Conservation (phyloP, 1,140 invertebrate species). For the Caenorhabditis remanei region DNA sequence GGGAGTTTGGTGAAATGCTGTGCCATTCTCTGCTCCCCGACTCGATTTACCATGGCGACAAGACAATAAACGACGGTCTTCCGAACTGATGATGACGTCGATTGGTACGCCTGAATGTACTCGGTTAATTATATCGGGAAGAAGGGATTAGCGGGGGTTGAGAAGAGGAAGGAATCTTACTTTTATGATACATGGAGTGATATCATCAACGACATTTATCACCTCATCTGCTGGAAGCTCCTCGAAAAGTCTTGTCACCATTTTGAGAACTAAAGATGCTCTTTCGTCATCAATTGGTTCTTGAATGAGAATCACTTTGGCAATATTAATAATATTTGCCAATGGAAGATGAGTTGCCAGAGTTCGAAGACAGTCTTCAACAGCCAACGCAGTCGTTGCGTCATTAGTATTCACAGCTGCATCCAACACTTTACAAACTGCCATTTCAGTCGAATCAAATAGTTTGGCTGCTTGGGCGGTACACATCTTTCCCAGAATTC, state of each 20-base stretch:
- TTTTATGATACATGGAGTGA: slow-evolving; percentile 16
- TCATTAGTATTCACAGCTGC: slow-evolving; percentile 38
- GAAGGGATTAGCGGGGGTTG: background rate
- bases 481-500: slow-evolving; percentile 40
- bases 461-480: slow-evolving; percentile 16
- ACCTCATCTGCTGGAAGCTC: slow-evolving; percentile 45
- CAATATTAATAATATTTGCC: slow-evolving; percentile 35
- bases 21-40: slow-evolving; percentile 39
- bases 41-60: slow-evolving; percentile 41
- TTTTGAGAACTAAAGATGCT: slow-evolving; percentile 25
- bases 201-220: slow-evolving; percentile 29
- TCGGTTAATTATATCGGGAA: too few species aligned
- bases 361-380: slow-evolving; percentile 18
- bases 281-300: slow-evolving; percentile 37
- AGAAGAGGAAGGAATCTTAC: background rate
- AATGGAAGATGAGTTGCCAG: slow-evolving; percentile 34
- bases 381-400: slow-evolving; percentile 13
- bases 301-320: slow-evolving; percentile 43
- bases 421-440: slow-evolving; percentile 39
- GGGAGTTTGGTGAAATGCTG: slow-evolving; percentile 44
- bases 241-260: slow-evolving; percentile 28
- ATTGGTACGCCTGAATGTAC: slow-evolving; percentile 31
- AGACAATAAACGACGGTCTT: slow-evolving; percentile 52
- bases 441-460: slow-evolving; percentile 43
- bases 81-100: slow-evolving; percentile 37